Evolutionary conservation across 2,888 invertebrate genomes (phyloP), one percentile per base, ranked within the genome.

Genomic region (Scaptomyza parva): DNA sequence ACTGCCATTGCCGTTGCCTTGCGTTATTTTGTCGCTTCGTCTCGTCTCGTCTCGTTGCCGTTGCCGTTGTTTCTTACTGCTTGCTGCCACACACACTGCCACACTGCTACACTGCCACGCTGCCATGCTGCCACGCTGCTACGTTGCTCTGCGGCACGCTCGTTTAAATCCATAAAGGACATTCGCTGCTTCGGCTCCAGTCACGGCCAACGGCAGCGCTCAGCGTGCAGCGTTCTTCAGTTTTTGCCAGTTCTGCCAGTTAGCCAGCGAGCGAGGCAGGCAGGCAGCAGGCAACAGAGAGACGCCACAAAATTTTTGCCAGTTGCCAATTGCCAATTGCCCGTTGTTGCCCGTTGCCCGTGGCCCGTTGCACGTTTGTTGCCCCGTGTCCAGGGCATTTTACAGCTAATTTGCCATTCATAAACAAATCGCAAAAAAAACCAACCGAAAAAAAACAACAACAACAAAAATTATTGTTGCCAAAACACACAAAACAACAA

Each of bases 161-260:
- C 73, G 73, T 74, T 74, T 79, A 62, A 79, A 74, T 78, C 80
- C 83, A 79, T 79, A 82, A 81, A 81, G 80, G 80, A 81, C 76
- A 83, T 72, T 76, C 78, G 44, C 70, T 74, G 74, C 67, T 64
- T 79, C 83, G 83, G 78, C 67, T 76, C 80, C 80, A 84, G 83
- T 73, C 57, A 72, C 67, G 72, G 76, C 76, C 79, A 76, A 66
- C 76, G 82, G 60, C 81, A 63, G 47, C 61, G 52, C 57, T 37
- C 37, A 53, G 50, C 39, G 65, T 61, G 66, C 70, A 75, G 62
- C 70, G 64, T 63, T 47, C 30, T 47, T 47, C 76, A 72, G 76
- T 66, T 75, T 64, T 68, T 70, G 67, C 71, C 76, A 72, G 76
- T 66, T 75, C 62, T 68, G 72, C 70, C 71, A 80, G 85, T 58